Conservation (phyloP, 64 coral and sea anemone species). For the Montipora cactus region DNA sequence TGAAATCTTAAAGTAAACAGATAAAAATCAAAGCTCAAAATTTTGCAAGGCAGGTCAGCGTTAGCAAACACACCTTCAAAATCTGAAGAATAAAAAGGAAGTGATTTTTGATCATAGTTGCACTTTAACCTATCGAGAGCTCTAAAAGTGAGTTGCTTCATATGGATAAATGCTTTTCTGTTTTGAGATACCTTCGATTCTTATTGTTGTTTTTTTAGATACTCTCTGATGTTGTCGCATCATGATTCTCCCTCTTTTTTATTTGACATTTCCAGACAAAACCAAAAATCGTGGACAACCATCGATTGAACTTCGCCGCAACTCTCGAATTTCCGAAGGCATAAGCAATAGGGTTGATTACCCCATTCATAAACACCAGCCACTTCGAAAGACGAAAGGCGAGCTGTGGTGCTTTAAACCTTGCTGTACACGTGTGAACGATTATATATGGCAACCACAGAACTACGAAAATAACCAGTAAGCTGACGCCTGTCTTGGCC, state of each 20-base stretch:
- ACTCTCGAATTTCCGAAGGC: slow-evolving; percentile 66
- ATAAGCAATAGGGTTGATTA: slow-evolving; percentile 83
- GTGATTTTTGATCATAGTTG: too few species aligned
- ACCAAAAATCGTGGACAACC: slow-evolving; percentile 4
- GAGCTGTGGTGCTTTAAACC: slow-evolving; percentile 30
- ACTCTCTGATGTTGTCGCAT: neutral
- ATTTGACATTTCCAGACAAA: slow-evolving; percentile 6
- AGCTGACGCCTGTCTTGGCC: slow-evolving; percentile 73
- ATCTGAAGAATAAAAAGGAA: too few species aligned
- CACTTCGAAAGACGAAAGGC: slow-evolving; percentile 78
- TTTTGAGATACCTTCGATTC: too few species aligned
- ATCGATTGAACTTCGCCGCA: slow-evolving; percentile 34
- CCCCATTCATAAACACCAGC: slow-evolving; percentile 91
- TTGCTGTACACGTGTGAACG: slow-evolving; percentile 73
- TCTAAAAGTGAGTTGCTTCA: too few species aligned
- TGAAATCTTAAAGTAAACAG: too few species aligned
- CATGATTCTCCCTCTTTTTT: neutral
- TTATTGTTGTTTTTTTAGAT: neutral
- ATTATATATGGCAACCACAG: slow-evolving; percentile 91
- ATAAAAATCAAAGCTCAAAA: too few species aligned
- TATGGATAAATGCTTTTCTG: too few species aligned
- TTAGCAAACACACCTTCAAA: too few species aligned
- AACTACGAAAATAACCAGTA: slow-evolving; percentile 75
- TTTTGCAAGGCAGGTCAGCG: too few species aligned
- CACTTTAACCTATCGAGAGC: too few species aligned